These are phyloP conservation scores for Alethe diademata DNA, from an alignment of 2,113 vertebrate genomes.

Conservation along the genomic window DNA sequence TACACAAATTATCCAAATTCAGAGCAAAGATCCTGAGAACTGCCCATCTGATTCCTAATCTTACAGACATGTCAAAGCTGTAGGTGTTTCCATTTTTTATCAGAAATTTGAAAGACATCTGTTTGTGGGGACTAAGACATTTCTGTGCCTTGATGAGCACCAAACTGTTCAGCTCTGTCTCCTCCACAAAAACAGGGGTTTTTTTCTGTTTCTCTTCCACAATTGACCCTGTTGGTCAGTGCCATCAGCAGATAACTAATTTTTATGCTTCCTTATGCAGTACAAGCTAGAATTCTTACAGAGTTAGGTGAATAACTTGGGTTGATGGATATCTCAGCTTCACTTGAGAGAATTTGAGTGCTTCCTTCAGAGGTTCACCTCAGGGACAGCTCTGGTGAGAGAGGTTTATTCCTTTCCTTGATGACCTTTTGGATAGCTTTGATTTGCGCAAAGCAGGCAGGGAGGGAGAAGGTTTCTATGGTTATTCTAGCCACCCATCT, in stretches of 20 bases:
- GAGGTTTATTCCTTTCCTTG: neutral
- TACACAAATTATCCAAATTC: neutral
- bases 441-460: neutral
- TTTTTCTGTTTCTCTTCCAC: neutral
- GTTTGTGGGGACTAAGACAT: neutral
- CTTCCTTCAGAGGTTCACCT: neutral
- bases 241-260: neutral
- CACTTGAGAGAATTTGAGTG: neutral
- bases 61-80: neutral
- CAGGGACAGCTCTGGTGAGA: neutral
- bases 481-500: neutral
- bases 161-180: neutral
- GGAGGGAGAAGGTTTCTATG: neutral
- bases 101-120: neutral
- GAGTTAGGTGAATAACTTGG: neutral
- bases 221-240: neutral
- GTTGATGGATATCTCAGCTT: neutral
- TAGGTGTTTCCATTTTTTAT: neutral
- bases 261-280: neutral
- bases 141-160: neutral
- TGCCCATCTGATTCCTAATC: neutral
- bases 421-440: neutral
- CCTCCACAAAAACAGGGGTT: neutral
- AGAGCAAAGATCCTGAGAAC: neutral
- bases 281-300: neutral